phyloP scores from a whole-genome alignment of 2,797 vertebrate genomes.

The Semaprochilodus insignis region DNA sequence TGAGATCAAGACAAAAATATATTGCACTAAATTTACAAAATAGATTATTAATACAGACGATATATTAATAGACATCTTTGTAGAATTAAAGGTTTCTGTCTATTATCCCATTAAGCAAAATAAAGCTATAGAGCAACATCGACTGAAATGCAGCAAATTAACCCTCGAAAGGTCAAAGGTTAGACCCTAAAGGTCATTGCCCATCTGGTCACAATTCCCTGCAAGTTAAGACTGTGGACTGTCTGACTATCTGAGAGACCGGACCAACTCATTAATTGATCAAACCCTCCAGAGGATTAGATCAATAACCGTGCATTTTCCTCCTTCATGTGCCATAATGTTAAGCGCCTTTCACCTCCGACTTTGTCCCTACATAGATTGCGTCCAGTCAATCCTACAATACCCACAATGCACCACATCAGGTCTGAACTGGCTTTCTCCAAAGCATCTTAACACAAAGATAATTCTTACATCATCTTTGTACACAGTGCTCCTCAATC shows the following conservation, averaged over 20 bases:
- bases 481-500: background rate
- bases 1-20: slow-evolving; percentile 47
- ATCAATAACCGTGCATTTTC: background rate
- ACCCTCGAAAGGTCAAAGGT: background rate
- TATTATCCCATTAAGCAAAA: slow-evolving; percentile 28
- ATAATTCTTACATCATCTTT: too few relatives aligned
- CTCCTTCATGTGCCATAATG: background rate
- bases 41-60: slow-evolving; percentile 30
- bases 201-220: slow-evolving; percentile 1
- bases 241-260: background rate
- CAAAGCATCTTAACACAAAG: too few relatives aligned
- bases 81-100: slow-evolving; percentile 30
- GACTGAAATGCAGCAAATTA: slow-evolving; percentile 40
- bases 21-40: slow-evolving; percentile 56
- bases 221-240: background rate
- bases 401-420: slow-evolving; percentile 18
- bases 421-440: background rate
- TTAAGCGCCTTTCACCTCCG: background rate
- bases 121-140: slow-evolving; percentile 34
- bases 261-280: background rate
- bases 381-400: slow-evolving; percentile 21
- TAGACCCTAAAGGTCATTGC: slow-evolving; percentile 34
- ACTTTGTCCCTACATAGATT: slow-evolving; percentile 12
- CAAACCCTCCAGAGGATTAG: background rate
- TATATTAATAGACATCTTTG: slow-evolving; percentile 29